Conservation (phyloP, 2,797 vertebrate species). For the Poeciliopsis turneri region DNA sequence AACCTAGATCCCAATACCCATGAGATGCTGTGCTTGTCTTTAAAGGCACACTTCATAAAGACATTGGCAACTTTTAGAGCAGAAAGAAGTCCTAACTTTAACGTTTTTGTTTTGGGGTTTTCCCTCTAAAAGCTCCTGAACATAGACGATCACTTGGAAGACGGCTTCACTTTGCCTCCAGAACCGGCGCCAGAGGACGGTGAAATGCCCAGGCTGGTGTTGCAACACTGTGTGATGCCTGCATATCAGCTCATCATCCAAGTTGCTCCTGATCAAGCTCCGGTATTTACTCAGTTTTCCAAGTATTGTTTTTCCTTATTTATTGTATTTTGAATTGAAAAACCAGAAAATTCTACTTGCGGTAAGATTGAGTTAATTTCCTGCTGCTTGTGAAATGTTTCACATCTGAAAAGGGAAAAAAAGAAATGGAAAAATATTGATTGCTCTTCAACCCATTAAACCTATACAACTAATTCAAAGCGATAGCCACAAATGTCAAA, state of each 20-base stretch:
- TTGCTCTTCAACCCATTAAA: neutral
- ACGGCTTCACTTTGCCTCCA: constrained; percentile 56
- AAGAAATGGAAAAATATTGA: neutral
- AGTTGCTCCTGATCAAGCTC: constrained; percentile 72
- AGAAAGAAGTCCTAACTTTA: neutral
- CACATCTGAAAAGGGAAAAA: neutral
- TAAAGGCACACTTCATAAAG: neutral
- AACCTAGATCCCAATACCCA: neutral
- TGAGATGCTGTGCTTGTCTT: neutral
- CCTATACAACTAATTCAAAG: neutral
- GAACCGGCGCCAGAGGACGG: constrained; percentile 53
- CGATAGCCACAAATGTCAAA: neutral
- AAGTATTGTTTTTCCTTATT: neutral
- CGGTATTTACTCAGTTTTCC: constrained; percentile 52
- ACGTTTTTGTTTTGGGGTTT: neutral
- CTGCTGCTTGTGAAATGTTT: neutral
- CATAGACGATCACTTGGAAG: constrained; percentile 62
- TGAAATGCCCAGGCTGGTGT: constrained; percentile 66
- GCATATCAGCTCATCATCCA: constrained; percentile 82
- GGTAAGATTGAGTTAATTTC: neutral
- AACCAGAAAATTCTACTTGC: too few species aligned
- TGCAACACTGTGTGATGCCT: constrained; percentile 79
- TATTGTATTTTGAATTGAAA: neutral
- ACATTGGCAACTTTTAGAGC: neutral
- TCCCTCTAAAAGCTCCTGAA: constrained; percentile 64